A percentile compares a stretch with the other conserved stretches of the same genome.
Evolutionary conservation across 1,140 invertebrate species (phyloP).

Genomic region (Sycophaga agraensis): DNA sequence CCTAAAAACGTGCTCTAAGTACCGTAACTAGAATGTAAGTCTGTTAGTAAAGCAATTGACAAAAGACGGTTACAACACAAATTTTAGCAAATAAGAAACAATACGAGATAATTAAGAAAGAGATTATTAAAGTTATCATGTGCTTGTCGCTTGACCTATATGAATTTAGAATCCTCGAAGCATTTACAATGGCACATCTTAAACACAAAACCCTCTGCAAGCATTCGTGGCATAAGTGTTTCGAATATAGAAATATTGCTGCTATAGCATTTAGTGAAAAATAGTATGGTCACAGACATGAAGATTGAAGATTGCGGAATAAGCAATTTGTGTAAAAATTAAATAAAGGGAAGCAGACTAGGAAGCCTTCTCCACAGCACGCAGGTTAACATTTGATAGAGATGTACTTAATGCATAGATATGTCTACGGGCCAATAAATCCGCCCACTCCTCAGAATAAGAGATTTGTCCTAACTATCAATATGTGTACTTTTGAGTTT

Average conservation of each 20-base stretch:
- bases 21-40: slow-evolving; percentile 35
- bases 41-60: slow-evolving; percentile 41
- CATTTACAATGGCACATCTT: not conserved
- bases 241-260: slow-evolving; percentile 8
- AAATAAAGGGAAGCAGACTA: slow-evolving; percentile 33
- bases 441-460: slow-evolving; percentile 28
- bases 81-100: slow-evolving; percentile 27
- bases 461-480: slow-evolving; percentile 26
- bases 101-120: slow-evolving; percentile 3
- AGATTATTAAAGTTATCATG: not conserved
- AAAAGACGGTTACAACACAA: slow-evolving; percentile 37
- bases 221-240: slow-evolving; percentile 23
- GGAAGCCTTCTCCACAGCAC: slow-evolving; percentile 26
- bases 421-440: slow-evolving; percentile 25
- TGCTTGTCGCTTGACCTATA: slow-evolving; percentile 8
- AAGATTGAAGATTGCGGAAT: slow-evolving; percentile 6
- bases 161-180: not conserved
- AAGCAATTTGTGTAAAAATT: slow-evolving; percentile 28
- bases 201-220: slow-evolving; percentile 12
- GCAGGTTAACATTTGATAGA: slow-evolving; percentile 3
- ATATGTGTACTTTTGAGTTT: too few species aligned
- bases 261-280: slow-evolving; percentile 9
- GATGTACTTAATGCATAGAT: slow-evolving; percentile 11
- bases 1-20: slow-evolving; percentile 40
- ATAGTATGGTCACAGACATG: slow-evolving; percentile 1